Evolutionary conservation across 2,797 vertebrate genomes (phyloP).

Genomic region (Lagodon rhomboides): DNA sequence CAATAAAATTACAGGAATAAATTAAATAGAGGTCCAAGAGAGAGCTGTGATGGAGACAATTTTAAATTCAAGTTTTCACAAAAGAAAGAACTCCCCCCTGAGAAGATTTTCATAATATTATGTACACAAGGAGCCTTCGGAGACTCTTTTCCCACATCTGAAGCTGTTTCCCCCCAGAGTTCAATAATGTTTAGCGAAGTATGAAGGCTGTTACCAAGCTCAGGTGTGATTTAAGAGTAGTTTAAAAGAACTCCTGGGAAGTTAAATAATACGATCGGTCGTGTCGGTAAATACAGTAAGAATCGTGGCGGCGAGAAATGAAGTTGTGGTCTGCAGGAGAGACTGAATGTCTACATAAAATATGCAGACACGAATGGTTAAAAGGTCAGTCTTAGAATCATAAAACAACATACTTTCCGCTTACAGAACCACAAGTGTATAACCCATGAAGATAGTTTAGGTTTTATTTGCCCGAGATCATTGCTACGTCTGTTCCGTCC

Average conservation of each 20-base stretch:
- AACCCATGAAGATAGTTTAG: neutral
- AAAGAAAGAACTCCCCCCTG: neutral
- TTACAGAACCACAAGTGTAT: constrained; percentile 5
- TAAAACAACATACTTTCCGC: constrained; percentile 44
- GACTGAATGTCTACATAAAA: constrained; percentile 46
- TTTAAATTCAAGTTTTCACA: neutral
- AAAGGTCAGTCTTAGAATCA: constrained; percentile 36
- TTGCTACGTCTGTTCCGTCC: neutral
- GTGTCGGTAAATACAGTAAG: constrained; percentile 32
- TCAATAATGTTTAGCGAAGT: neutral
- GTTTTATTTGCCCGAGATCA: neutral
- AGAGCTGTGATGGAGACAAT: neutral
- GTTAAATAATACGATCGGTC: constrained; percentile 27
- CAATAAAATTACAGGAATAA: neutral
- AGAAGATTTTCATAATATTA: constrained; percentile 10
- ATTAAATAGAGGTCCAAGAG: neutral
- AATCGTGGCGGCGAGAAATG: constrained; percentile 28
- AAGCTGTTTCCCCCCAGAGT: neutral
- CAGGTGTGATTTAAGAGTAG: constrained; percentile 18
- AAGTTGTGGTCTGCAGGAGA: constrained; percentile 41
- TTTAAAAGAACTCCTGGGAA: constrained; percentile 22
- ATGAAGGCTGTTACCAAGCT: constrained; percentile 7
- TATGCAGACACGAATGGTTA: constrained; percentile 21
- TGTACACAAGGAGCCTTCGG: neutral
- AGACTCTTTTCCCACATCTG: constrained; percentile 12